phyloP scores from a whole-genome alignment of 2,888 invertebrate species.

The Eupithecia tripunctaria region DNA sequence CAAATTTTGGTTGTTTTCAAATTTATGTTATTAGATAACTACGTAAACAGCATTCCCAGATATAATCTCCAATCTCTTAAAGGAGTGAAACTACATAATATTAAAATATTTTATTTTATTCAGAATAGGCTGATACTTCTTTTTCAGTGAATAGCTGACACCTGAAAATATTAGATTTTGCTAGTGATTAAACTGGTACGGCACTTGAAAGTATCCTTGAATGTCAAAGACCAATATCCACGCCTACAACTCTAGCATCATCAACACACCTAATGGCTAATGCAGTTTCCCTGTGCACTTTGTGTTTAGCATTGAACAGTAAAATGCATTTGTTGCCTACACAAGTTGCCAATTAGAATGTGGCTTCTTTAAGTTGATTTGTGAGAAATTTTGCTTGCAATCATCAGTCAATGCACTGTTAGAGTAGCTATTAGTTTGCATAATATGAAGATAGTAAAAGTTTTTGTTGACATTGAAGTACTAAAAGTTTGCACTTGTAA shows the following conservation, averaged over 20 bases:
- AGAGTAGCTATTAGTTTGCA: no score
- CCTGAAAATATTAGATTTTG: no score
- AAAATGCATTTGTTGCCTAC: constrained; percentile 9
- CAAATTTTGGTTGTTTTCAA: not conserved
- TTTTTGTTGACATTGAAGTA: no score
- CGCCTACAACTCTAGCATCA: not conserved
- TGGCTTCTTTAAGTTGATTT: not conserved
- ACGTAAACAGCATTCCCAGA: not conserved
- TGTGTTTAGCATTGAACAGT: constrained; percentile 9
- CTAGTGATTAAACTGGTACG: no score
- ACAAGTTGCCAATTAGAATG: constrained; percentile 12
- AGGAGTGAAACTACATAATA: not conserved
- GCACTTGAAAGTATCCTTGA: not conserved
- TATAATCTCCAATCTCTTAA: not conserved
- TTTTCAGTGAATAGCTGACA: no score
- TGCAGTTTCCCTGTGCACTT: constrained; percentile 11
- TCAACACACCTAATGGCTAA: constrained; percentile 1
- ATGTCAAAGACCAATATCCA: not conserved
- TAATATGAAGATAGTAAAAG: no score
- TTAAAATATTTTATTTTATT: not conserved
- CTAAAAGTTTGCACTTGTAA: no score
- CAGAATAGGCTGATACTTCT: not conserved
- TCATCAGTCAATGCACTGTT: not conserved
- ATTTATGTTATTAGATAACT: not conserved
- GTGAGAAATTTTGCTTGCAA: not conserved